These are phyloP conservation scores for Himalopsyche anomala DNA, from an alignment of 2,888 invertebrate species.

Conservation along the genomic window DNA sequence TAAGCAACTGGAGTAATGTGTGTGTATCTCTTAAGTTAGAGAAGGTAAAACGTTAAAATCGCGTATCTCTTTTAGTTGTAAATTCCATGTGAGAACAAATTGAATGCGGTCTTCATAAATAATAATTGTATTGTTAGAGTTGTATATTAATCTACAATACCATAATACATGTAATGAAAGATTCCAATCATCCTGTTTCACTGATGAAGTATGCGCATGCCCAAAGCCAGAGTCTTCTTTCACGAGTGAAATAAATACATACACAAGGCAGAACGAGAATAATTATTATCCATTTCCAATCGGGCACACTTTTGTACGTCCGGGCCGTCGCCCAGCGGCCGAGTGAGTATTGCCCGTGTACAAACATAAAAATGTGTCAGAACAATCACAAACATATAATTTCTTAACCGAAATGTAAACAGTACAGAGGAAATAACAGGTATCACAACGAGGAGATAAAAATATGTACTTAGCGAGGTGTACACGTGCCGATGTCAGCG, in stretches of 20 bases:
- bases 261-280: background rate
- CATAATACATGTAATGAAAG: too few relatives aligned
- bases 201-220: constrained; percentile 1
- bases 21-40: too few relatives aligned
- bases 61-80: too few relatives aligned
- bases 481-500: constrained; percentile 31
- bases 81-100: too few relatives aligned
- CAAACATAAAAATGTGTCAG: constrained; percentile 12
- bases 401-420: constrained; percentile 10
- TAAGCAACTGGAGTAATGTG: too few relatives aligned
- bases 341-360: background rate
- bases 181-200: background rate
- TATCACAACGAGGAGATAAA: constrained; percentile 7
- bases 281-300: background rate
- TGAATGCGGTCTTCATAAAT: too few relatives aligned
- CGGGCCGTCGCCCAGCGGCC: background rate
- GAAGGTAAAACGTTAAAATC: too few relatives aligned
- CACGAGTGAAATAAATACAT: constrained; percentile 1
- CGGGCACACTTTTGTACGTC: background rate
- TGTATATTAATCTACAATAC: too few relatives aligned
- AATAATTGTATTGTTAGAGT: too few relatives aligned
- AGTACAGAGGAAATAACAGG: constrained; percentile 12
- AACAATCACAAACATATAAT: constrained; percentile 30
- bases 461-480: background rate
- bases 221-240: background rate